Evolutionary conservation across 2,797 vertebrate genomes (phyloP).

Genomic region (Columba guinea): DNA sequence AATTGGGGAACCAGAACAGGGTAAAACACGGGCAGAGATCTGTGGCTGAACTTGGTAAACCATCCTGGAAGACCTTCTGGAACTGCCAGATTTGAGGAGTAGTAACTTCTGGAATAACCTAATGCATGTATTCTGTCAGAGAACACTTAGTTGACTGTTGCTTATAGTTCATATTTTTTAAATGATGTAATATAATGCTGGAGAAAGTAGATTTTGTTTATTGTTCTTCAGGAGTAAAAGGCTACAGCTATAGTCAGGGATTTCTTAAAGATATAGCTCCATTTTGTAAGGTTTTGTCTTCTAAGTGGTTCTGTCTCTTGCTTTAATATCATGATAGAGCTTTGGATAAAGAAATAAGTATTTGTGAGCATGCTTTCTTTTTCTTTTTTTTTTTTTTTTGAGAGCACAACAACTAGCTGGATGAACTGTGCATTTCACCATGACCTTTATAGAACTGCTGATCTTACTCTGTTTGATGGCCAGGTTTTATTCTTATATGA

Average conservation of each 20-base stretch:
- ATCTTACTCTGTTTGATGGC: neutral
- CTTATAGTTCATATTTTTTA: neutral
- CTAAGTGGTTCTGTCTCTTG: neutral
- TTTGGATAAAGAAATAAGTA: neutral
- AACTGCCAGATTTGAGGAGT: neutral
- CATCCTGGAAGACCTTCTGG: neutral
- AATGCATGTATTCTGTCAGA: neutral
- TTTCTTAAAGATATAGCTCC: neutral
- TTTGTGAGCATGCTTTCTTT: neutral
- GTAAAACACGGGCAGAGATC: neutral
- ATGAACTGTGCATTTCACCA: neutral
- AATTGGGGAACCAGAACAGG: neutral
- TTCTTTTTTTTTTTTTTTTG: neutral
- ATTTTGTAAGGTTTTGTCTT: neutral
- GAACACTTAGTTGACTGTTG: neutral
- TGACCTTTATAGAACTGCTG: neutral
- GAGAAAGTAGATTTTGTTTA: neutral
- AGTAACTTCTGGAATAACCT: neutral
- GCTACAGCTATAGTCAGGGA: rapidly evolving
- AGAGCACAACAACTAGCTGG: neutral
- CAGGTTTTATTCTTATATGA: neutral
- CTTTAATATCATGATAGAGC: neutral
- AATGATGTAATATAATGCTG: neutral
- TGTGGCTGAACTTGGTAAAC: neutral
- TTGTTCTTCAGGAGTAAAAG: neutral